Conservation (phyloP, 2,888 invertebrate genomes). For the Cosmia trapezina region DNA sequence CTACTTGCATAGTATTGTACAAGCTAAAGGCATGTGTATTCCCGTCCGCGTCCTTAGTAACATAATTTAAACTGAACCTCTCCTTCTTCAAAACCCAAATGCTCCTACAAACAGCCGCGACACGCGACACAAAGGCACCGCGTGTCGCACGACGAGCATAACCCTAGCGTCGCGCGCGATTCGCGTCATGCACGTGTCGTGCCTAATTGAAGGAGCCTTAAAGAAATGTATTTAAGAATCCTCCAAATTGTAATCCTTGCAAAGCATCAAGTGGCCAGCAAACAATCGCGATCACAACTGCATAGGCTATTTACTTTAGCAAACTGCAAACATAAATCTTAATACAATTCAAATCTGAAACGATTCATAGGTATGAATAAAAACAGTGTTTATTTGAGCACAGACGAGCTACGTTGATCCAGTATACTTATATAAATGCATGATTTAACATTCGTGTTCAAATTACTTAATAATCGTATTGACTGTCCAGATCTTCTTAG, state of each 20-base stretch:
- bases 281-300: neutral
- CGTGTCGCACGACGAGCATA: no score
- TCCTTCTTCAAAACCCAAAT: neutral
- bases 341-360: conserved; percentile 16
- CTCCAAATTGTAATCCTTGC: neutral
- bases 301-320: conserved; percentile 11
- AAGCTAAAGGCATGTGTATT: no score
- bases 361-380: neutral
- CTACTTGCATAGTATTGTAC: no score
- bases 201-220: no score
- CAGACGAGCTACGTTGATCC: conserved; percentile 19
- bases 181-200: no score
- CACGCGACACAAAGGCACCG: no score
- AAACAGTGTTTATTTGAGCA: conserved; percentile 4
- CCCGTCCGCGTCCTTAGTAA: neutral
- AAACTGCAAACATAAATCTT: conserved; percentile 13
- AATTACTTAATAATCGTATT: no score
- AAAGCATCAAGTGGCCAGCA: neutral
- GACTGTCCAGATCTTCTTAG: no score
- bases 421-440: conserved; percentile 10
- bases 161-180: no score
- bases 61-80: neutral
- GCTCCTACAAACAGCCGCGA: no score
- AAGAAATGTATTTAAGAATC: neutral
- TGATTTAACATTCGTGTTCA: no score